Base-by-base conservation (phyloP, 1,140 invertebrate species). In the Drosophila elegans region DNA sequence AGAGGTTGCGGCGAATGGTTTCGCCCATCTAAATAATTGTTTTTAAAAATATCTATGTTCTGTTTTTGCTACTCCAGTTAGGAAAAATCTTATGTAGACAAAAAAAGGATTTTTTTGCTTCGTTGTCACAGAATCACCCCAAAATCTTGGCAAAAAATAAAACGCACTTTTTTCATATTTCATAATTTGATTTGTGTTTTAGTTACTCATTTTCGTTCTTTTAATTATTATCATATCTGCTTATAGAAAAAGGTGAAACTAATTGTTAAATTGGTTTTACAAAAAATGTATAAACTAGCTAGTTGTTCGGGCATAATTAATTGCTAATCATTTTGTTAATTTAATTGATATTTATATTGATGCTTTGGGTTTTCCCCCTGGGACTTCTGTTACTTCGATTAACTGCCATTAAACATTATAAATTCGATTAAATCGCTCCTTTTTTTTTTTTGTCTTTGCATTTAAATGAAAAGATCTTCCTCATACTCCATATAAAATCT, bases 401-500 rank as follows among this genome's bases (percentile, higher is more conserved):
- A 86, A 86, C 83, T 88, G 78, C 55, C 83, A 61, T 81, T 90
- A 91, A 90, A 86, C 82, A 90, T 88, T 90, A 90, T 90, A 90
- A 90, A 90, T 90, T 90, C 88, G 88, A 90, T 90, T 90, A 78
- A 91, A 90, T 90, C 88, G 88, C 85, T 80, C 77, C 54, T 48
- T 27, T 61, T 51, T 39, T 44, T 36, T 16, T 32, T 56, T 69
- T 75, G 39, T 25, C 55, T 64, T 55, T 46, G 78, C 74, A 74
- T 48, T 69, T 38, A 74, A 48, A 64, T 46, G 57, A 85, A 74
- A 77, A 68, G 34, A 46, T 21, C 12, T 12, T 32, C 52, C 42
- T 42, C 53, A 59, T 39, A 16, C 12, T 46, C 16, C 46, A 21
- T 76, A 62, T 11, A 42, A 45, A 69, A 62, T 62, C 57, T 49